Evolutionary conservation across 1,140 invertebrate genomes (phyloP), one percentile per base, ranked within the genome.

Genomic region (Leptopilina clavipes): DNA sequence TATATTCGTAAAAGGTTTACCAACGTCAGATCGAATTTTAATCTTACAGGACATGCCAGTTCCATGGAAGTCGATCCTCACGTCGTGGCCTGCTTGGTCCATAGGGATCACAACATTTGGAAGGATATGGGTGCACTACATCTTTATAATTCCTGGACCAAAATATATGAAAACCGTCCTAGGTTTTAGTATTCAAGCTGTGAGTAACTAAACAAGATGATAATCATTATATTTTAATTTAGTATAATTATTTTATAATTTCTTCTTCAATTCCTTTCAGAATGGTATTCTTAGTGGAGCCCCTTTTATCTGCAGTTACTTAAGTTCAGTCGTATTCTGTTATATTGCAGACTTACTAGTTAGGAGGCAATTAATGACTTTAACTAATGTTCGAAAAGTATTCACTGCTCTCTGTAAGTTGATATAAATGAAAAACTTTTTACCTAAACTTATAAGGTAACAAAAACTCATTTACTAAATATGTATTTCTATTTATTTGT

Each of bases 61-160:
- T 12, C 96, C 96, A 11, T 97, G 96, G 96, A 90, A 89, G 59
- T 87, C 92, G 6, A 96, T 98, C 65, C 89, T 97, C 11, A 95
- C 89, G 8, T 97, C 95, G 0, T 84, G 92, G 75, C 94, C 96
- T 10, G 94, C 95, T 5, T 97, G 95, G 95, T 94, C 96, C 0
- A 95, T 97, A 81, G 93, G 92, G 8, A 92, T 94, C 44, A 95
- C 94, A 0, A 94, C 94, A 0, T 94, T 94, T 81, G 94, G 94
- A 18, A 89, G 94, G 74, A 94, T 95, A 85, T 95, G 94, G 93
- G 92, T 94, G 0, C 93, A 94, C 85, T 95, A 94, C 82, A 91
- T 93, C 19, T 94, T 94, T 80, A 94, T 95, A 80, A 93, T 94
- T 80, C 91, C 91, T 48, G 94, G 94, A 25, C 94, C 94, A n/a